Evolutionary conservation across 1,140 invertebrate genomes (phyloP).

Genomic region (Ceratosolen fusciceps): DNA sequence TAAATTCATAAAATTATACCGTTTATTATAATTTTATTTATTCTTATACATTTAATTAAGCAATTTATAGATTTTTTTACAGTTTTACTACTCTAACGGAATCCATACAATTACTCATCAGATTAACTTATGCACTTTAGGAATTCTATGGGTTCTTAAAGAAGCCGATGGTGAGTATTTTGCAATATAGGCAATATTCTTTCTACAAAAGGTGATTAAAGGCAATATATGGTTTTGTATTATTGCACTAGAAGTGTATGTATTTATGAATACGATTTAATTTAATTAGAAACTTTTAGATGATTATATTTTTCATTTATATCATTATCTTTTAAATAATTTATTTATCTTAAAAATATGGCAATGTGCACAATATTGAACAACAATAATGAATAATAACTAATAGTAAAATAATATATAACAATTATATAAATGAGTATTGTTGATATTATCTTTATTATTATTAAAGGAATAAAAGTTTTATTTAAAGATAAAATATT

Average conservation of each 20-base stretch:
- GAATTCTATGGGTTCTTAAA: conserved; percentile 14
- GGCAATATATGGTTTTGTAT: neutral
- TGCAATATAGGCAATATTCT: neutral
- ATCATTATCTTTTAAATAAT: no score
- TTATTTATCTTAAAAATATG: no score
- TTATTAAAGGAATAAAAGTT: no score
- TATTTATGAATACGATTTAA: neutral
- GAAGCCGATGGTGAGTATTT: neutral
- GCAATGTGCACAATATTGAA: no score
- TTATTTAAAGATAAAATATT: no score
- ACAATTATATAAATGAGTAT: no score
- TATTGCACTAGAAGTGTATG: neutral
- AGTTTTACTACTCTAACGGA: neutral
- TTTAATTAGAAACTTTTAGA: neutral
- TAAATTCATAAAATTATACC: no score
- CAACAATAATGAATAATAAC: no score
- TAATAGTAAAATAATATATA: no score
- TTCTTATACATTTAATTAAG: neutral
- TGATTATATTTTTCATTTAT: no score
- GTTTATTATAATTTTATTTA: neutral
- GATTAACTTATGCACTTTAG: neutral
- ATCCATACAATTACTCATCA: neutral
- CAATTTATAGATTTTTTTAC: neutral
- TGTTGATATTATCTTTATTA: no score
- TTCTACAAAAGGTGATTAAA: neutral